Base-by-base conservation (phyloP, 2,888 invertebrate genomes). In the Aelia acuminata region DNA sequence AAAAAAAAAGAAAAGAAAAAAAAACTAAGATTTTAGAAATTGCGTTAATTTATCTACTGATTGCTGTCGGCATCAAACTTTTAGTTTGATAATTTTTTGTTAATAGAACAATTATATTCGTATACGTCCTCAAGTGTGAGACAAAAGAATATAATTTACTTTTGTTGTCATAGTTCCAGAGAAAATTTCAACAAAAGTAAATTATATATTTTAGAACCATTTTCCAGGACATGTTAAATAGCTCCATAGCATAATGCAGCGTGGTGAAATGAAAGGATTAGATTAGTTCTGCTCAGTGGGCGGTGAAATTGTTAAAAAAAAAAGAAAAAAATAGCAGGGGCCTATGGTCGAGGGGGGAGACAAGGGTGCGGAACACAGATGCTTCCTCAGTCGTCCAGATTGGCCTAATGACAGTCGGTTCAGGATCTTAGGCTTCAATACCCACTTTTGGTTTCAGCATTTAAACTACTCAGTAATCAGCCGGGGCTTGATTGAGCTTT, bases 301-400 rank as follows among this genome's bases (percentile, higher is more conserved):
- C 80, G 43, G 80, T 80, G 80, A 80, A 80, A 80, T 80, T 80
- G 80, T 80, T 80, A n/a, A 80, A 80, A 80, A 57, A 80, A 80
- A 43, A 80, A n/a, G 43, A 80, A 80, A 57, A 80, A 80, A 43
- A 80, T 80, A 47, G 10, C 80, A 1, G 39, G 3, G 22, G 13
- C 80, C 80, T 47, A 13, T 80, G 39, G 39, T n/a, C n/a, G n/a
- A n/a, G n/a, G n/a, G n/a, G n/a, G 20, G 20, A 20, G 43, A 22
- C 80, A n/a, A n/a, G 43, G 43, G 80, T 43, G 80, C 80, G 80
- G 80, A 80, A 80, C 80, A 43, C 80, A 11, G 43, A 43, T 80
- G 80, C 80, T 80, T 43, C n/a, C n/a, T 80, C 43, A 80, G 80
- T 80, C 80, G 80, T 80, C n/a, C n/a, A 80, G 80, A 80, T 80